Base-by-base conservation (phyloP, 1,140 invertebrate species). In the Leptinotarsa lineolata region DNA sequence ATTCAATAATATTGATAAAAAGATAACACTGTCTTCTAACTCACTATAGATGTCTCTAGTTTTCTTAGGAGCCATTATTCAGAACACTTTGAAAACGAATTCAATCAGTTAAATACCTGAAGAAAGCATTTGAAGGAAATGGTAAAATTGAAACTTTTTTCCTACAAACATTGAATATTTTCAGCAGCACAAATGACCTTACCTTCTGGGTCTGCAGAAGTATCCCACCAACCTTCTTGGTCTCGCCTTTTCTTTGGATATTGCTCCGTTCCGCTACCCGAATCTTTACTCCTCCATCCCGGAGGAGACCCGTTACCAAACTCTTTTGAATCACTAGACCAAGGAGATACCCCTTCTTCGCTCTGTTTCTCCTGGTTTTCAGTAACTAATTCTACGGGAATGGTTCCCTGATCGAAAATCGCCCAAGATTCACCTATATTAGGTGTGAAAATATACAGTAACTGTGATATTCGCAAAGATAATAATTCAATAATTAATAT, bases 251-350 rank as follows among this genome's bases (percentile, higher is more conserved):
- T 84, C 83, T 39, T 85, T 81, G 73, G 83, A 85, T 76, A 86
- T 54, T 70, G 80, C 45, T 82, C 81, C 13, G 72, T 77, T 18
- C 79, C 77, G 74, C 78, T 84, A 70, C 77, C 80, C 20, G 80
- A 81, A 74, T 87, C 85, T 80, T 86, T 68, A 83, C 85, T 78
- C 83, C 87, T 81, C 84, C 89, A 85, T 21, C 83, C 85, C 79
- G 77, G 84, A 75, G 83, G 80, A 0, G 83, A 81, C 67, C 86
- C 86, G 68, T 84, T 85, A 22, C 85, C 84, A 70, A 88, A 88
- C 74, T 93, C 91, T 70, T 92, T 91, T 2, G 91, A 91, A 83
- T 94, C 92, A 0, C 91, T 91, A 2, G 92, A 94, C 89, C 92
- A 93, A 0, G 91, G 91, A 2, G 91, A 92, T 6, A 89, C 87